phyloP scores from a whole-genome alignment of 2,113 vertebrate species.

The Tupaia tana region DNA sequence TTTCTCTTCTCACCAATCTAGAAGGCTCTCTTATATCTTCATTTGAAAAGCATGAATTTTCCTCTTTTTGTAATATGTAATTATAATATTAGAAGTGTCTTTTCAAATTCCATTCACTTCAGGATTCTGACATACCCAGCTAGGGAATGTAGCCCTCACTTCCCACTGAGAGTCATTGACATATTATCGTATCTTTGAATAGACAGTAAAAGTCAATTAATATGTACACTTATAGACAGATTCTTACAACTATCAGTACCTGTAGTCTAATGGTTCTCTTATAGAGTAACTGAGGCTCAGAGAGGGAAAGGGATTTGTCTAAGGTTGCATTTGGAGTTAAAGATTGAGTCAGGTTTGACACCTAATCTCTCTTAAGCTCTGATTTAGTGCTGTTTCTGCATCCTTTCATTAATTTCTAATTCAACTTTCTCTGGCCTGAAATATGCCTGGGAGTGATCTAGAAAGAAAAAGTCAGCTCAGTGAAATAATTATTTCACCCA shows the following conservation, averaged over 20 bases:
- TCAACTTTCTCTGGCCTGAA: background rate
- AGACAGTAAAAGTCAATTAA: slow-evolving; percentile 4
- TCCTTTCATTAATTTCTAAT: slow-evolving; percentile 39
- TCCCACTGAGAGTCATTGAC: background rate
- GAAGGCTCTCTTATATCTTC: background rate
- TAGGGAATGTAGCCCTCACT: background rate
- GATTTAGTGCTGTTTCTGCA: background rate
- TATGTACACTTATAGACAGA: background rate
- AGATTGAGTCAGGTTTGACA: background rate
- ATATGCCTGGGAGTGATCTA: background rate
- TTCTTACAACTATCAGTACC: background rate
- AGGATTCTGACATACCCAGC: background rate
- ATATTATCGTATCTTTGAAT: background rate
- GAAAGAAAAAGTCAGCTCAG: slow-evolving; percentile 36
- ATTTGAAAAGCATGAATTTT: background rate
- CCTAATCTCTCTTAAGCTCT: background rate
- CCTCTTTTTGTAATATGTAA: background rate
- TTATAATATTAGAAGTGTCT: background rate
- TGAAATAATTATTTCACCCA: background rate
- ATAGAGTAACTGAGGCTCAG: background rate
- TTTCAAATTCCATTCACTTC: background rate
- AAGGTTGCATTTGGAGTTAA: background rate
- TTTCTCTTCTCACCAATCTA: background rate
- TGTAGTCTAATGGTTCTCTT: background rate
- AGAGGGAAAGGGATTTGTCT: background rate